Evolutionary conservation across 2,113 vertebrate species (phyloP), one percentile per base, ranked within the genome.

Genomic region (Cacatua alba): DNA sequence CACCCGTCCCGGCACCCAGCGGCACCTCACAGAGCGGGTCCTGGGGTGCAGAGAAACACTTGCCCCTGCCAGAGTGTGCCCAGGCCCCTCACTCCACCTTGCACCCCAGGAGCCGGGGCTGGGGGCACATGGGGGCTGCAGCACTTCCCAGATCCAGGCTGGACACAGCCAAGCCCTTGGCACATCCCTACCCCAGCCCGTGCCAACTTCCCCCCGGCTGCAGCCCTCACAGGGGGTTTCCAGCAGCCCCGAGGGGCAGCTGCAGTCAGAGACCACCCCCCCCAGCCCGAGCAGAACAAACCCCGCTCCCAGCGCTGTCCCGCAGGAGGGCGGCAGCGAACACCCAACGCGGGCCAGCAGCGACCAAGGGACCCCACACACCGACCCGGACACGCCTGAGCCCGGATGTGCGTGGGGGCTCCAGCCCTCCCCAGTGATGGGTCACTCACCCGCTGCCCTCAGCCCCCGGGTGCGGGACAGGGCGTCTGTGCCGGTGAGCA

Each of bases 61-160:
- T 17, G 2, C 41, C 6, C 1, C 24, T 2, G 2, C 13, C 46
- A 16, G 13, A 0, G 1, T 2, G 1, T 5, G 24, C n/a, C 48
- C 1, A 0, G 26, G 7, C 35, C 3, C n/a, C 20, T 18, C 15
- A 4, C 16, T 37, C 44, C n/a, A 3, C 11, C 19, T 55, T 20
- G 46, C 9, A 5, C 39, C 35, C 25, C 6, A 1, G 26, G 21
- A 76, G n/a, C 17, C 44, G 10, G 77, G 46, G 31, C 48, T 1
- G 2, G 15, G 72, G 70, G 29, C 70, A 28, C 17, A 2, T 0
- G 7, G 55, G 37, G 33, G 46, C 37, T 6, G 5, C 49, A 46
- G 81, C 31, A 9, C 25, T 26, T 17, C 51, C n/a, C n/a, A 29
- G 52, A 39, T 5, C 25, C 63, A 4, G 28, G 43, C 68, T 31